phyloP scores from a whole-genome alignment of 2,113 vertebrate species.

The Albula glossodonta region DNA sequence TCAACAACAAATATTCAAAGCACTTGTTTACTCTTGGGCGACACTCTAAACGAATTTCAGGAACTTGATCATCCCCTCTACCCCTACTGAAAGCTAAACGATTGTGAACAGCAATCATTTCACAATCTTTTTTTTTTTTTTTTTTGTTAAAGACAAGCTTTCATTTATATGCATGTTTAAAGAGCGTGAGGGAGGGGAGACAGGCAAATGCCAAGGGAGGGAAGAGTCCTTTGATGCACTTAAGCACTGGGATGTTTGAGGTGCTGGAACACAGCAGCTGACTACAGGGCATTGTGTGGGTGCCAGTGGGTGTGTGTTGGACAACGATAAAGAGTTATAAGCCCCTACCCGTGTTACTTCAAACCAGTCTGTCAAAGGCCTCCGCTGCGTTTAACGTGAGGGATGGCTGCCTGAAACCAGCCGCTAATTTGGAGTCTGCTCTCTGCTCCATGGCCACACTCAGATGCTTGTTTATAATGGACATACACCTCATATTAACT shows the following conservation, averaged over 20 bases:
- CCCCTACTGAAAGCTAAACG: neutral
- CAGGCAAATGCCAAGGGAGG: neutral
- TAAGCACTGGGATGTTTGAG: neutral
- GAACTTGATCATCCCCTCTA: too few relatives aligned
- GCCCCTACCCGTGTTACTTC: neutral
- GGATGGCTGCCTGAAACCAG: neutral
- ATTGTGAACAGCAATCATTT: neutral
- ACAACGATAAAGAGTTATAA: neutral
- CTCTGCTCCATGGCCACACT: too few relatives aligned
- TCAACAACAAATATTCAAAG: neutral
- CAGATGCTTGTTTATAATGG: neutral
- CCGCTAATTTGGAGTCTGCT: neutral
- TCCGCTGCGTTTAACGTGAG: neutral
- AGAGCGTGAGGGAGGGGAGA: neutral
- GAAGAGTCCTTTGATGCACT: neutral
- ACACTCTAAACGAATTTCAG: too few relatives aligned
- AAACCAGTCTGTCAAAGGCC: conserved; percentile 7
- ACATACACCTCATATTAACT: neutral
- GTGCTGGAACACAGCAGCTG: neutral
- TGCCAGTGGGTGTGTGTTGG: neutral
- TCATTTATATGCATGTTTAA: neutral
- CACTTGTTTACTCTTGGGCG: too few relatives aligned
- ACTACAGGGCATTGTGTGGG: neutral
- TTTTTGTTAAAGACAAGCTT: neutral
- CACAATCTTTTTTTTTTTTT: too few relatives aligned